Evolutionary conservation across 2,113 vertebrate genomes (phyloP), one percentile per base, ranked within the genome.

Genomic region (Poecilia latipinna): DNA sequence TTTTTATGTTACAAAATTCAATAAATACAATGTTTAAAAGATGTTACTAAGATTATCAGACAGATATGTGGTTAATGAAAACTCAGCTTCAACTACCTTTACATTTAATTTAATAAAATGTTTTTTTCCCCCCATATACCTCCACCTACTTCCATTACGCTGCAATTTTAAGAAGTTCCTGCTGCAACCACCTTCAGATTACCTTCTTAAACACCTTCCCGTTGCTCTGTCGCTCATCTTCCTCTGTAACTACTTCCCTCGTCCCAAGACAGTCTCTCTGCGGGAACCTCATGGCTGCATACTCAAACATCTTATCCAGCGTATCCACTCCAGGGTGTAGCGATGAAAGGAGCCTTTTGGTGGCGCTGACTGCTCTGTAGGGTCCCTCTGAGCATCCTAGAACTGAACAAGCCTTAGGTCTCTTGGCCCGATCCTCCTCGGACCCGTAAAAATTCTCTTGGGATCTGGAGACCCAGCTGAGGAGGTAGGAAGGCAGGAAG

Each of bases 181-280:
- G 1, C 13, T 61, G 4, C 10, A 13, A 29, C 3, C n/a, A 57
- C 26, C 44, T 42, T 65, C 32, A 42, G 24, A 61, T 66, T 90
- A 98, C 97, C 97, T 99, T 99, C 74, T 97, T 99, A 93, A 98
- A 98, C 86, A 98, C 82, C 87, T 96, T 98, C 68, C 97, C 98
- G 15, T 97, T 97, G 61, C 94, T 94, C 72, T 98, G 97, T n/a
- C 91, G 85, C 94, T 98, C 97, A 69, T 99, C 97, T 88, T 98
- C 97, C 82, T 98, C 96, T 22, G 94, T 96, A 65, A 99, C 92
- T 82, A 99, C 78, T 90, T 97, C 95, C 74, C 98, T 95, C 0
- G 96, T 98, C 72, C 98, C 98, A 70, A 99, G 86, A 39, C 97
- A 97, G 42, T 95, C 94, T 83, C 90, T 95, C 83, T 95, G 77